These are phyloP conservation scores for Danio choprae DNA, from an alignment of 2,797 vertebrate species.

Conservation along the genomic window DNA sequence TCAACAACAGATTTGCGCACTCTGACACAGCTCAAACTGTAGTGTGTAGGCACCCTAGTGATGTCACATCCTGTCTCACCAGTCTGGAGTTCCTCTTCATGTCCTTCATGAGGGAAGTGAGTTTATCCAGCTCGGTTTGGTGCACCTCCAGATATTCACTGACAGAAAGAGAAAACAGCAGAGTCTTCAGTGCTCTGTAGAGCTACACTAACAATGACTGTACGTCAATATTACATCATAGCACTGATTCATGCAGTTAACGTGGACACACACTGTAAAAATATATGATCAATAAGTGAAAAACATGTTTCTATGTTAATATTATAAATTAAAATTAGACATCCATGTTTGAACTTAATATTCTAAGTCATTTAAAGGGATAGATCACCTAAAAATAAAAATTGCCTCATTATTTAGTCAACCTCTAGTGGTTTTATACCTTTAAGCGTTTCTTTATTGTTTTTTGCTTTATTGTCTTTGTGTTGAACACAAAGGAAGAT, in stretches of 20 bases:
- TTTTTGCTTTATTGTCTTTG: too few species aligned
- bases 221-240: neutral
- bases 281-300: too few species aligned
- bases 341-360: too few species aligned
- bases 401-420: too few species aligned
- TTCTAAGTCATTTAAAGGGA: too few species aligned
- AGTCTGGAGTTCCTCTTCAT: constrained; percentile 98
- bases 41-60: neutral
- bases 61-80: constrained; percentile 78
- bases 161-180: constrained; percentile 45
- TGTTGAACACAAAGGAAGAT: too few species aligned
- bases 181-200: neutral
- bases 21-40: neutral
- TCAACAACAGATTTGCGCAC: neutral
- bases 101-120: constrained; percentile 93
- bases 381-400: too few species aligned
- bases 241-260: constrained; percentile 1
- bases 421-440: too few species aligned
- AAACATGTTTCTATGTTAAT: too few species aligned
- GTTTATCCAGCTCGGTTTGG: constrained; percentile 93
- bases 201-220: neutral
- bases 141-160: constrained; percentile 97
- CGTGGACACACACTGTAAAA: neutral
- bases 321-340: too few species aligned
- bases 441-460: too few species aligned